Evolutionary conservation across 1,140 invertebrate genomes (phyloP).

Genomic region (Parasteatoda tepidariorum): DNA sequence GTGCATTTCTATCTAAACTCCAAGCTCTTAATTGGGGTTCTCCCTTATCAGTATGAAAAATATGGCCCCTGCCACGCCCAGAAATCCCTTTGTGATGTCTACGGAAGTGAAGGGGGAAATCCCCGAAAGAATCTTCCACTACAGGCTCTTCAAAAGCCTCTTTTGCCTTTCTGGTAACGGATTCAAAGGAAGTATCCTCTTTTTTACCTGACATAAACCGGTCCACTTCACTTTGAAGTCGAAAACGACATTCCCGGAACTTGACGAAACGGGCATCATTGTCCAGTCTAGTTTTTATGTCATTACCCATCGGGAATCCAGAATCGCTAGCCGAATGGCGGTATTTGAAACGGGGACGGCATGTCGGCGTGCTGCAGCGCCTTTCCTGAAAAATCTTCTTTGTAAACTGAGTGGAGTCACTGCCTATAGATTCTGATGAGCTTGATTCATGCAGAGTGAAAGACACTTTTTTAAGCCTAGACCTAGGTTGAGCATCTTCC

Average conservation of each 20-base stretch:
- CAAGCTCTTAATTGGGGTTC: constrained; percentile 51
- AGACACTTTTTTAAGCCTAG: constrained; percentile 46
- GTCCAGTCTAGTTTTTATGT: constrained; percentile 33
- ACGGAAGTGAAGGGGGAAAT: constrained; percentile 48
- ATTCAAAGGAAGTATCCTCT: constrained; percentile 16
- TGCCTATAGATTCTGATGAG: constrained; percentile 55
- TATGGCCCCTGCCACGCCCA: background rate
- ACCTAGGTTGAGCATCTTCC: constrained; percentile 29
- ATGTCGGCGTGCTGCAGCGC: constrained; percentile 35
- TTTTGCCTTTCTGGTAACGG: constrained; percentile 36
- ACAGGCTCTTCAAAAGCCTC: constrained; percentile 33
- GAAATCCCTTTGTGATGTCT: constrained; percentile 2
- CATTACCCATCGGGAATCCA: constrained; percentile 37
- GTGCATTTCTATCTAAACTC: constrained; percentile 57
- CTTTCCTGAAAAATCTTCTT: constrained; percentile 41
- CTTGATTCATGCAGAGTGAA: constrained; percentile 54
- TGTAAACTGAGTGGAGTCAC: constrained; percentile 35
- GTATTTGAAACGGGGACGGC: constrained; percentile 40
- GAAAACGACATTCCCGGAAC: constrained; percentile 32
- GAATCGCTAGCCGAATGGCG: constrained; percentile 58
- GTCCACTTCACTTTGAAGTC: constrained; percentile 56
- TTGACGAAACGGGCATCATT: constrained; percentile 39
- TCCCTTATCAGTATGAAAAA: constrained; percentile 31
- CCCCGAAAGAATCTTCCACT: constrained; percentile 37
- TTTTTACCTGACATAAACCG: constrained; percentile 27